These are phyloP conservation scores for Passerculus sandwichensis DNA, from an alignment of 2,797 vertebrate genomes.

Conservation along the genomic window DNA sequence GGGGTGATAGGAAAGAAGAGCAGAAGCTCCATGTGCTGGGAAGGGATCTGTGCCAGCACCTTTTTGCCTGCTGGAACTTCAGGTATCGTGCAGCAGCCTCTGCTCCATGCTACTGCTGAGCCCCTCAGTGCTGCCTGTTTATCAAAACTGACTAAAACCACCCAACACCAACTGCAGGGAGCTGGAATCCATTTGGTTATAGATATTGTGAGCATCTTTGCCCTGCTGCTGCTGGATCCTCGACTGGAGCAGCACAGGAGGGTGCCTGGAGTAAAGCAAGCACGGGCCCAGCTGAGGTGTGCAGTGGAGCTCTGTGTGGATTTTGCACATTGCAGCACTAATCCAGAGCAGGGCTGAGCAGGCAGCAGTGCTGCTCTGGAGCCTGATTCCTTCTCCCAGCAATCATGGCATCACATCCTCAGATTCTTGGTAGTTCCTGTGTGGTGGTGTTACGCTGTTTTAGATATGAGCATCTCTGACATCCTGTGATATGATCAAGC, in stretches of 20 bases:
- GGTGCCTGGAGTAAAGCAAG: rapidly evolving
- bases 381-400: rapidly evolving
- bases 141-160: not conserved
- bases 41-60: not conserved
- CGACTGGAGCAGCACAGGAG: rapidly evolving
- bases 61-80: not conserved
- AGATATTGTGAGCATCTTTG: not conserved
- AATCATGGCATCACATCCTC: rapidly evolving
- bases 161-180: not conserved
- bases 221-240: not conserved
- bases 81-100: rapidly evolving
- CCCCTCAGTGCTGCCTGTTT: not conserved
- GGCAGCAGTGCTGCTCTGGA: not conserved
- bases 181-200: not conserved
- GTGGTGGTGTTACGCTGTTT: not conserved
- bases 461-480: not conserved
- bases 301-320: not conserved
- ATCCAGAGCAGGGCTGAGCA: not conserved
- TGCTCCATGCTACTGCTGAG: not conserved
- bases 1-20: not conserved
- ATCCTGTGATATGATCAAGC: not conserved
- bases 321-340: not conserved
- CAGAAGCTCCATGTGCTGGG: rapidly evolving
- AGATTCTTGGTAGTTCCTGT: not conserved
- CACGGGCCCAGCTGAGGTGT: rapidly evolving